Evolutionary conservation across 2,113 vertebrate species (phyloP).

Genomic region (Myotis lucifugus): DNA sequence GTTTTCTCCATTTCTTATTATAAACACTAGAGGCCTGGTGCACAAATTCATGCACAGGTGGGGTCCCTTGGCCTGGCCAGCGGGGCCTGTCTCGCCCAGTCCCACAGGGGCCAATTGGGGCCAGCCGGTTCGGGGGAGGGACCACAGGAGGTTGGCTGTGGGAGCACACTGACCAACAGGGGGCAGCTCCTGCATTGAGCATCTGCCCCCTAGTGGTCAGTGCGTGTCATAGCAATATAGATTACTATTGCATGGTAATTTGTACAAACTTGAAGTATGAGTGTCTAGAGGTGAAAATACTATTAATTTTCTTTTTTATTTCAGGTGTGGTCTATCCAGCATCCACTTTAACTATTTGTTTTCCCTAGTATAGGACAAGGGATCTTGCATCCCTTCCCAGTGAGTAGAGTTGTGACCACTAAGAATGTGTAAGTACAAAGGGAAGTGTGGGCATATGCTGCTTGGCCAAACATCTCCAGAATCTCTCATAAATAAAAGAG

Average conservation of each 20-base stretch:
- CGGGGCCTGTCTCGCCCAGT: no score
- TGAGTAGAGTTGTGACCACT: neutral
- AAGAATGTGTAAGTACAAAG: neutral
- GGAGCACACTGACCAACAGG: no score
- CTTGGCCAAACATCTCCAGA: neutral
- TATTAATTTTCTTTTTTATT: neutral
- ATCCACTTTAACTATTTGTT: neutral
- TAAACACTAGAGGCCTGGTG: neutral
- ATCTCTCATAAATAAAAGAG: neutral
- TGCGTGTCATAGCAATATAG: no score
- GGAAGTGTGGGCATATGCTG: neutral
- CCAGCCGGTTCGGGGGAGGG: no score
- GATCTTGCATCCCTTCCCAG: neutral
- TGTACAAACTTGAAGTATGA: neutral
- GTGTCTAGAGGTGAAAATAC: neutral
- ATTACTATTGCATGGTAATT: neutral
- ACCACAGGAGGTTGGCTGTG: no score
- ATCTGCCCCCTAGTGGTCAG: no score
- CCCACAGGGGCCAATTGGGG: no score
- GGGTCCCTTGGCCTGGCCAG: no score
- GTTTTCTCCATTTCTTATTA: neutral
- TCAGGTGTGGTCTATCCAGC: neutral
- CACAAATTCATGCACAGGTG: no score
- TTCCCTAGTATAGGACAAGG: neutral
- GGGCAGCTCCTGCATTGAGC: no score